A percentile compares a stretch with the other conserved stretches of the same genome.
These are phyloP conservation scores for Hippoglossus stenolepis DNA, from an alignment of 2,113 vertebrate genomes.

Conservation along the genomic window DNA sequence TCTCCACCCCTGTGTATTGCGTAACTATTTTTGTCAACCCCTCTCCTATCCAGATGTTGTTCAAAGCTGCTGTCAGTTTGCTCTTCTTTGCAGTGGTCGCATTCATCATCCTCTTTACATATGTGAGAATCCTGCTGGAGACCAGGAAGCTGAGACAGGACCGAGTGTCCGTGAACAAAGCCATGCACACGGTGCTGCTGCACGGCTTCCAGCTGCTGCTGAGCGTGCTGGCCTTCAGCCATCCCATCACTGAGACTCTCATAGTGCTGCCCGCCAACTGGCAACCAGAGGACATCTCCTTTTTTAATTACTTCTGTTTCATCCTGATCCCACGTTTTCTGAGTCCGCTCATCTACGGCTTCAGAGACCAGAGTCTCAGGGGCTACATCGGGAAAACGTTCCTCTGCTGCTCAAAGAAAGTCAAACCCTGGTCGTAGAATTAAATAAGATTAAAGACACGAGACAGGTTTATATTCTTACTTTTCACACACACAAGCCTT, in stretches of 20 bases:
- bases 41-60: conserved; percentile 65
- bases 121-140: conserved; percentile 78
- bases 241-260: conserved; percentile 69
- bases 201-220: conserved; percentile 82
- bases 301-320: conserved; percentile 78
- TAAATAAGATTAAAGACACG: background rate
- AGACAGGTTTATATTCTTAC: background rate
- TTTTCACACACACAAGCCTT: too few species aligned
- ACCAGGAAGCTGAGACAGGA: conserved; percentile 77
- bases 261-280: conserved; percentile 17
- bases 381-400: conserved; percentile 56
- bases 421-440: background rate
- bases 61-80: conserved; percentile 55
- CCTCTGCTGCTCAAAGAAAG: conserved; percentile 41
- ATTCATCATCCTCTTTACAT: conserved; percentile 79
- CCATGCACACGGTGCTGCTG: conserved; percentile 80
- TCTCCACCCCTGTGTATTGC: conserved; percentile 58
- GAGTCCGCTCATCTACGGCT: too few species aligned
- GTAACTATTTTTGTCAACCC: conserved; percentile 13
- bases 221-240: conserved; percentile 74
- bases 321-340: conserved; percentile 75
- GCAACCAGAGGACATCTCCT: conserved; percentile 61
- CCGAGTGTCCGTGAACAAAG: conserved; percentile 70
- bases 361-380: conserved; percentile 55
- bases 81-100: conserved; percentile 75